Evolutionary conservation across 1,140 invertebrate species (phyloP).

Genomic region (Sweltsa coloradensis): DNA sequence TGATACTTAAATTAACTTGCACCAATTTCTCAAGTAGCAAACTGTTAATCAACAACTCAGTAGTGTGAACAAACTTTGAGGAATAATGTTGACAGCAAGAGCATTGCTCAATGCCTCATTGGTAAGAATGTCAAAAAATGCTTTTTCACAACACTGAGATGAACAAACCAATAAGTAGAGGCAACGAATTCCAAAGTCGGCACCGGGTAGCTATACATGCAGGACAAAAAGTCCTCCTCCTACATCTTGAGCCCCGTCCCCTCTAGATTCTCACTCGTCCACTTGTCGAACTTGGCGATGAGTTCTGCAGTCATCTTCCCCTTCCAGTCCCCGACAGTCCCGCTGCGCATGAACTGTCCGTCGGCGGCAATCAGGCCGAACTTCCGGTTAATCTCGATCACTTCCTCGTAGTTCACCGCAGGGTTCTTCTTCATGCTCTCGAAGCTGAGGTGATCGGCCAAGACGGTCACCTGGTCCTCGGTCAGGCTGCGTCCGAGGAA

Average conservation of each 20-base stretch:
- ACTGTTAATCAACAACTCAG: too few relatives aligned
- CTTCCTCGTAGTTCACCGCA: slow-evolving; percentile 50
- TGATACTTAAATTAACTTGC: too few relatives aligned
- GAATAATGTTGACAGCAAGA: too few relatives aligned
- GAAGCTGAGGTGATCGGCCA: slow-evolving; percentile 14
- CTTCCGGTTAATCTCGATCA: slow-evolving; percentile 30
- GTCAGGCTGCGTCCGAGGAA: slow-evolving; percentile 13
- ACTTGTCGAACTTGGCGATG: slow-evolving; percentile 39
- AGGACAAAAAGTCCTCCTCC: too few relatives aligned
- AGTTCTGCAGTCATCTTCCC: slow-evolving; percentile 40
- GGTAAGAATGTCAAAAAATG: too few relatives aligned
- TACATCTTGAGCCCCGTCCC: slow-evolving; percentile 24
- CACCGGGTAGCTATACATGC: too few relatives aligned
- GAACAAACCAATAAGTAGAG: too few relatives aligned
- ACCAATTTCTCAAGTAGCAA: too few relatives aligned
- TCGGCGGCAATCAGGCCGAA: slow-evolving; percentile 29
- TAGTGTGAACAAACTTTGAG: too few relatives aligned
- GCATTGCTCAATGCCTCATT: too few relatives aligned
- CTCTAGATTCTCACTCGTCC: slow-evolving; percentile 36
- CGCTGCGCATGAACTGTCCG: slow-evolving; percentile 45
- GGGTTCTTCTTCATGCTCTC: slow-evolving; percentile 37
- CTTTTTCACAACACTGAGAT: too few relatives aligned
- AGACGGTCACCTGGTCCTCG: not conserved
- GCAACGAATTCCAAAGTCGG: too few relatives aligned
- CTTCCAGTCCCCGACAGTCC: slow-evolving; percentile 44